These are phyloP conservation scores for Cosmorhoe ocellata DNA, from an alignment of 2,888 invertebrate genomes.

Conservation along the genomic window DNA sequence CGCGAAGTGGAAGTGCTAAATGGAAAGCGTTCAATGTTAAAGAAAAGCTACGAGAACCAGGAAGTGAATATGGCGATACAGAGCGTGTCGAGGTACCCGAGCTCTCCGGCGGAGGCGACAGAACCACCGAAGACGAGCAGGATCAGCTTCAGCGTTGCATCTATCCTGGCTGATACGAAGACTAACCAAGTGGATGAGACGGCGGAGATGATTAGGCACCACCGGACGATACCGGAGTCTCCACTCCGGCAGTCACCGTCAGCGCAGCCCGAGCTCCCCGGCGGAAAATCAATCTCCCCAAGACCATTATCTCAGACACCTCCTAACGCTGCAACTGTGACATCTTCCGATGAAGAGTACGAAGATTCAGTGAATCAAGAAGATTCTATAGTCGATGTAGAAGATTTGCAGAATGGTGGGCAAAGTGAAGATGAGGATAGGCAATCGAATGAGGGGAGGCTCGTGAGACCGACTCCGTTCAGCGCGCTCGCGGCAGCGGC, in stretches of 20 bases:
- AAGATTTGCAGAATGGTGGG: conserved; percentile 85
- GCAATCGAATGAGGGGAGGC: conserved; percentile 58
- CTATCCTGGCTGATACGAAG: conserved; percentile 92
- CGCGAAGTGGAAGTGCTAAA: conserved; percentile 73
- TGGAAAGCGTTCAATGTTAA: conserved; percentile 85
- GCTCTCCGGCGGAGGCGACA: conserved; percentile 85
- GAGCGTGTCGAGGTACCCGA: conserved; percentile 85
- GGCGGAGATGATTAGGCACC: conserved; percentile 76
- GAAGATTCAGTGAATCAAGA: conserved; percentile 87
- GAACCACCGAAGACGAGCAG: conserved; percentile 84
- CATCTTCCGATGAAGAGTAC: conserved; percentile 84
- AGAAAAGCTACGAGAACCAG: conserved; percentile 79
- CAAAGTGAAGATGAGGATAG: conserved; percentile 76
- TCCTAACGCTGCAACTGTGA: conserved; percentile 73
- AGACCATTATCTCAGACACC: conserved; percentile 71
- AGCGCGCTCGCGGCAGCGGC: conserved; percentile 87
- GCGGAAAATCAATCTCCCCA: conserved; percentile 65
- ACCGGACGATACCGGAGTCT: conserved; percentile 76
- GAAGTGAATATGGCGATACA: conserved; percentile 87
- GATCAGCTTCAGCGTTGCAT: conserved; percentile 94
- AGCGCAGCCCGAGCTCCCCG: conserved; percentile 74
- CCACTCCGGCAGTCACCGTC: conserved; percentile 74
- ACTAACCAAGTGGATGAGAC: conserved; percentile 76
- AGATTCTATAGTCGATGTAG: conserved; percentile 89
- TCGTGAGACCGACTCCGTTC: conserved; percentile 89